Evolutionary conservation across 2,113 vertebrate genomes (phyloP).

Genomic region (Pholis gunnellus): DNA sequence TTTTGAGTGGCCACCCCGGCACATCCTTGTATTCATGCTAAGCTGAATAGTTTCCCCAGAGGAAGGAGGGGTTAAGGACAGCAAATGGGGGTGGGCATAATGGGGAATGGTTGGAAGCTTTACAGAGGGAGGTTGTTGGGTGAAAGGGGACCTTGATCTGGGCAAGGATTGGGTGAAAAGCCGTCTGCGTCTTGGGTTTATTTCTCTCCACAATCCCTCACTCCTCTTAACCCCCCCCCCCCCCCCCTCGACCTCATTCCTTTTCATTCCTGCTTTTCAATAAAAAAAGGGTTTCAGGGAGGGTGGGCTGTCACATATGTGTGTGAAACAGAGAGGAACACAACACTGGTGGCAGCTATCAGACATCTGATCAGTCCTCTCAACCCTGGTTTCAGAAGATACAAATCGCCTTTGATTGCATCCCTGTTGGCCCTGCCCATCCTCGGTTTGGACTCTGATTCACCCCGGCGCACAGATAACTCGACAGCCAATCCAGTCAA

Average conservation of each 20-base stretch:
- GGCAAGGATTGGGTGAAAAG: conserved; percentile 62
- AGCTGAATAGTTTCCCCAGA: conserved; percentile 60
- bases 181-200: conserved; percentile 52
- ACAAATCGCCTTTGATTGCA: conserved; percentile 51
- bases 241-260: conserved; percentile 34
- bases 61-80: conserved; percentile 62
- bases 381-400: conserved; percentile 51
- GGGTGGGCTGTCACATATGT: conserved; percentile 50
- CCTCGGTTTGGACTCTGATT: conserved; percentile 14
- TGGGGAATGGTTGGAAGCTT: conserved; percentile 27
- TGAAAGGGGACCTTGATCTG: conserved; percentile 56
- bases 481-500: conserved; percentile 12
- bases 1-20: conserved; percentile 41
- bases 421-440: conserved; percentile 20
- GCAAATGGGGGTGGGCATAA: conserved; percentile 25
- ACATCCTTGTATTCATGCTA: conserved; percentile 52
- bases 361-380: conserved; percentile 65
- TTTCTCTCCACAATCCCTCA: conserved; percentile 40
- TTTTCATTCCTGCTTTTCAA: conserved; percentile 53
- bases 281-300: conserved; percentile 28
- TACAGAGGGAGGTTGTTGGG: conserved; percentile 56
- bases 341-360: conserved; percentile 53
- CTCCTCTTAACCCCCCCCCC: conserved; percentile 44
- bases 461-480: conserved; percentile 32
- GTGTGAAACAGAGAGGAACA: conserved; percentile 52